Percentiles rank a stretch among this genome's conserved stretches.
These are phyloP conservation scores for Lapara coniferarum DNA, from an alignment of 2,888 invertebrate genomes.

Conservation along the genomic window DNA sequence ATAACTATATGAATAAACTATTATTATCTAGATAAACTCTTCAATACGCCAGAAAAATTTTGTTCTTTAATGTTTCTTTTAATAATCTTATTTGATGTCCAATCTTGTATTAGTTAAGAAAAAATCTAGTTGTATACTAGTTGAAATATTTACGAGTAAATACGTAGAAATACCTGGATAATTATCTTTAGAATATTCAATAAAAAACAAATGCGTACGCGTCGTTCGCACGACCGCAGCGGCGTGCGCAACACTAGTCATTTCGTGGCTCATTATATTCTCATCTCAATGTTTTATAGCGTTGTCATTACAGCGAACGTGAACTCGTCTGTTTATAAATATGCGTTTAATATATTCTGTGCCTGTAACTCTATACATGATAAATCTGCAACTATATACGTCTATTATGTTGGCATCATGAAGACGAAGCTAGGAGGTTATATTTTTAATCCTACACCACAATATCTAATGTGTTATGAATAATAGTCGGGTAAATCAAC, in stretches of 20 bases:
- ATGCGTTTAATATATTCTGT: constrained; percentile 3
- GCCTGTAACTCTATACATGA: background rate
- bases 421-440: too few species aligned
- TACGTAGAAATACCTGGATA: background rate
- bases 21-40: background rate
- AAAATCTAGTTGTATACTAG: too few species aligned
- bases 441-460: too few species aligned
- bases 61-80: too few species aligned
- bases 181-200: background rate
- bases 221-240: background rate
- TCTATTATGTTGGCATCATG: too few species aligned
- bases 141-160: background rate
- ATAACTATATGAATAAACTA: background rate
- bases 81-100: too few species aligned
- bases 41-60: background rate
- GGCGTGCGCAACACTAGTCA: constrained; percentile 11
- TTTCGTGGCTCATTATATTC: constrained; percentile 25
- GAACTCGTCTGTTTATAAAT: constrained; percentile 10
- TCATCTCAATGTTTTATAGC: constrained; percentile 26
- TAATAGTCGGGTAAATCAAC: too few species aligned
- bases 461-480: too few species aligned
- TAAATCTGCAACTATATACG: background rate
- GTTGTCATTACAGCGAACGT: constrained; percentile 19
- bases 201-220: constrained; percentile 32
- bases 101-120: too few species aligned